phyloP scores from a whole-genome alignment of 2,888 invertebrate species.

The Parasteatoda lunata region DNA sequence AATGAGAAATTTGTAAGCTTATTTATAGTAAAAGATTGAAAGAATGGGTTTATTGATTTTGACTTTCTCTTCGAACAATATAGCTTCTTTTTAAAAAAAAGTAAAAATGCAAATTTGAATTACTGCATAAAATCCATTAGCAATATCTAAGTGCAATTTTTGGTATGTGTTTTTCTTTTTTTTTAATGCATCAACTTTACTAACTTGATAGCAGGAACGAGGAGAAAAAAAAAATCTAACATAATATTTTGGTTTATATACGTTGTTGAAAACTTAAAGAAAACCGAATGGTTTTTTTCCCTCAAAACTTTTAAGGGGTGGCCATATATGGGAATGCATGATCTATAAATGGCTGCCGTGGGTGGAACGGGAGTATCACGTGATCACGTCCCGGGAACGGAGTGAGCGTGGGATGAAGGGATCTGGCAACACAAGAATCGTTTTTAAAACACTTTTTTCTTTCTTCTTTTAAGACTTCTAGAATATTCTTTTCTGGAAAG shows the following conservation, averaged over 20 bases:
- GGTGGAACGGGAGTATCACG: constrained; percentile 55
- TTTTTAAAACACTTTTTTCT: constrained; percentile 8
- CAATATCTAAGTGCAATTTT: neutral
- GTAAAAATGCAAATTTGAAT: neutral
- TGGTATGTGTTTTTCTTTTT: neutral
- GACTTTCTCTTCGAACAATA: too few relatives aligned
- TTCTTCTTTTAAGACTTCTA: neutral
- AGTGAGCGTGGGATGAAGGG: constrained; percentile 46
- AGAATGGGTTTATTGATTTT: too few relatives aligned
- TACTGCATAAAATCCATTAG: neutral
- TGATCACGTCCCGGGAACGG: constrained; percentile 17
- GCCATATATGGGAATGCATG: constrained; percentile 57
- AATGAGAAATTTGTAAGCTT: too few relatives aligned
- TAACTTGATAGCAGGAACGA: neutral
- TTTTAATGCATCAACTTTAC: neutral
- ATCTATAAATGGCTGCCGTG: constrained; percentile 64
- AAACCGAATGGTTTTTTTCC: constrained; percentile 3
- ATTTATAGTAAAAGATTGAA: too few relatives aligned
- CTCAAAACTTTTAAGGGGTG: constrained; percentile 16
- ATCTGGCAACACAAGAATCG: constrained; percentile 44
- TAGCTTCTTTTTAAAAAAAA: neutral
- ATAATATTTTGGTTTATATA: too few relatives aligned
- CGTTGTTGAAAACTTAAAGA: constrained; percentile 24
- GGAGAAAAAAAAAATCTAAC: neutral
- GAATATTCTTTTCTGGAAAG: constrained; percentile 12